phyloP scores from a whole-genome alignment of 2,797 vertebrate genomes.

The Karalla daura region DNA sequence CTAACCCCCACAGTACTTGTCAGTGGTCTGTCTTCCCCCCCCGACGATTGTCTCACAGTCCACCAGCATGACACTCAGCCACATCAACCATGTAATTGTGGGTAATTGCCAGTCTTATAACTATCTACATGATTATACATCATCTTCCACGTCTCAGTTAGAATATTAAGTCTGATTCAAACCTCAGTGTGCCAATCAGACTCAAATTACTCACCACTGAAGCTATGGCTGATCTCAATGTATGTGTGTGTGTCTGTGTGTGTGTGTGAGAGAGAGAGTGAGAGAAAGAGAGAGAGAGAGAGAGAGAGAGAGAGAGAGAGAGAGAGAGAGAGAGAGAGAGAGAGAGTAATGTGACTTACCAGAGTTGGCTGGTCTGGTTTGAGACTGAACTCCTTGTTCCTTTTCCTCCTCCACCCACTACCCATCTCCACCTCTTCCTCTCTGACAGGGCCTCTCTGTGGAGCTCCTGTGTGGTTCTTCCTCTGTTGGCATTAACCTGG shows the following conservation, averaged over 20 bases:
- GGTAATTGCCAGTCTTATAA: constrained; percentile 64
- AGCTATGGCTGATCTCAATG: constrained; percentile 31
- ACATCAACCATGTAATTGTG: constrained; percentile 69
- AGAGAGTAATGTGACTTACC: constrained; percentile 26
- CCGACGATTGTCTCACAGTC: constrained; percentile 45
- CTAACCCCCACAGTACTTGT: constrained; percentile 40
- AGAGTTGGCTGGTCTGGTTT: constrained; percentile 43
- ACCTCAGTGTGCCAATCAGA: constrained; percentile 48
- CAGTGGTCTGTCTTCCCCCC: constrained; percentile 43
- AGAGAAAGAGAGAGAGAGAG: not conserved
- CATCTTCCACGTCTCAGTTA: constrained; percentile 58
- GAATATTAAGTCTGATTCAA: constrained; percentile 57
- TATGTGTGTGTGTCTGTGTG: constrained; percentile 18
- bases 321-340: constrained; percentile 1
- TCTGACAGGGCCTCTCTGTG: constrained; percentile 95
- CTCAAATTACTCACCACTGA: constrained; percentile 44
- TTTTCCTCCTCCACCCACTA: constrained; percentile 10
- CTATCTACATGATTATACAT: constrained; percentile 70
- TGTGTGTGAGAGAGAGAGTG: constrained; percentile 1
- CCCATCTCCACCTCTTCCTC: constrained; percentile 39
- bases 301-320: not conserved
- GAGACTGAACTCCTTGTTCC: constrained; percentile 54
- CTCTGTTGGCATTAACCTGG: constrained; percentile 97
- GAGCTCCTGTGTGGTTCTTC: constrained; percentile 99
- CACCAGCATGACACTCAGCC: constrained; percentile 53